Conservation (phyloP, 2,888 invertebrate genomes). For the Phytoseiulus persimilis region DNA sequence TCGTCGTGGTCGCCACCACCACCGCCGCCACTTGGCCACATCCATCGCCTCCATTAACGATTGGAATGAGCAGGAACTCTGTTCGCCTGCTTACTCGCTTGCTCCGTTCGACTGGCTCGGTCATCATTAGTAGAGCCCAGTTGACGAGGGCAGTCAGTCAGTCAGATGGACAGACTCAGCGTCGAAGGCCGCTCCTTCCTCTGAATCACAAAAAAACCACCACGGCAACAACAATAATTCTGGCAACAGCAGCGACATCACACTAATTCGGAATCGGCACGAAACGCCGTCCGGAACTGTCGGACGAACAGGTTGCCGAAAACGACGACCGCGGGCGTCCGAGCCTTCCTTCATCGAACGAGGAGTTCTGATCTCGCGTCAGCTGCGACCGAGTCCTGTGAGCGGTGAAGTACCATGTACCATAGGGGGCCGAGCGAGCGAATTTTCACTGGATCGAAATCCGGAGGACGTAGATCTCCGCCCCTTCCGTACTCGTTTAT, state of each 20-base stretch:
- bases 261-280: not conserved
- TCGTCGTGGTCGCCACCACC: not conserved
- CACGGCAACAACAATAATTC: constrained; percentile 5
- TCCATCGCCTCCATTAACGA: constrained; percentile 5
- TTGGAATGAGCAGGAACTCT: not conserved
- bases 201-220: not conserved
- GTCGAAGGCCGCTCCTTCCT: constrained; percentile 5
- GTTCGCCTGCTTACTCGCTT: not conserved
- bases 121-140: constrained; percentile 5
- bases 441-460: no score
- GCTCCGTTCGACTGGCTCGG: not conserved
- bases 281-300: not conserved
- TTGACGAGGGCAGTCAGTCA: not conserved
- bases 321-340: not conserved
- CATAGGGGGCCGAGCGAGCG: no score
- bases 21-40: not conserved
- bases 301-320: not conserved
- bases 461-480: no score
- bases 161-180: not conserved
- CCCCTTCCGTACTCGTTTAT: not conserved
- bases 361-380: no score
- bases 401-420: no score
- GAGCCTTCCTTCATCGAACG: no score
- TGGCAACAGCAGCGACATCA: not conserved
- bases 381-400: no score